Base-by-base conservation (phyloP, 2,113 vertebrate species). In the Ibidorhyncha struthersii region DNA sequence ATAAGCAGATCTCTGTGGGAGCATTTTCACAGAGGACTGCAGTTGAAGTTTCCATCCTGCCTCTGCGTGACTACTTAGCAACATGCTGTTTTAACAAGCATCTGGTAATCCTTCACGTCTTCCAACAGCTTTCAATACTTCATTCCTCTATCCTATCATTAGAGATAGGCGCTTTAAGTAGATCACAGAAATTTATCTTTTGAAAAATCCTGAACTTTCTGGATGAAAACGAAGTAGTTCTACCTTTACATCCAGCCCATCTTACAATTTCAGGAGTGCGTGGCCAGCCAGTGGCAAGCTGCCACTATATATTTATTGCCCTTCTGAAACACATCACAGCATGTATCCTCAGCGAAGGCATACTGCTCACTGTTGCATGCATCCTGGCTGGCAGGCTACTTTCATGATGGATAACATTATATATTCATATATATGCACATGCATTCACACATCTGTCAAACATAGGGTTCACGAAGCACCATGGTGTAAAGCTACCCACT, bases 71-170 rank as follows among this genome's bases (percentile, higher is more conserved):
- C 66, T 92, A 36, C 56, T 89, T 85, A 95, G 81, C 49, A 78
- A 82, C 86, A 79, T 4, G 27, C 94, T 96, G 89, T 86, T 92
- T 91, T 72, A 89, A 79, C 76, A 91, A 93, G 89, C 83, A 93
- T 92, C 89, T 95, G 89, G 61, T 79, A 89, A 96, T 92, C 66
- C 69, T 84, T 82, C 58, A 41, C 0, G 0, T 87, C 73, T 96
- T 85, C 52, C 66, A 87, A 70, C 70, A 82, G 89, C 89, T 88
- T 92, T 94, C 76, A 80, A 5, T 77, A 70, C 77, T 94, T 84
- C 56, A 87, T 92, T 89, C 40, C n/a, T 83, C 50, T 78, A 55
- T 30, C 27, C 62, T 49, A 69, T 79, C 77, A 80, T 61, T 84
- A 79, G 16, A 79, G 49, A 59, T 26, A 79, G 38, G 65, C 40